Percentiles rank a stretch among this genome's conserved stretches.
Evolutionary conservation across 2,888 invertebrate genomes (phyloP).

Genomic region (Cephus pulcher): DNA sequence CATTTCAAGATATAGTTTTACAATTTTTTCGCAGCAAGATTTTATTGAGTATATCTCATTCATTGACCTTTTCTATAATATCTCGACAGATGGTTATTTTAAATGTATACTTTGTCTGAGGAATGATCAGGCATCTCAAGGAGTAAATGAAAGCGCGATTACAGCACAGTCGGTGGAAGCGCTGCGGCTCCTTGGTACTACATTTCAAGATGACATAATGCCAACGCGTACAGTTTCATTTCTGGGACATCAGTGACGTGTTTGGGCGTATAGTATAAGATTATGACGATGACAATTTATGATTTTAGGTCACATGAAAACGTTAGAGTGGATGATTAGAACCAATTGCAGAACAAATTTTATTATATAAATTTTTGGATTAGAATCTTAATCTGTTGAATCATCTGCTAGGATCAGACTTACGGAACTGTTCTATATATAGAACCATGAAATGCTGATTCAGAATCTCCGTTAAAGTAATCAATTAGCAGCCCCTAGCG

Average conservation of each 20-base stretch:
- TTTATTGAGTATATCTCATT: background rate
- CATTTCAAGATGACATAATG: constrained; percentile 40
- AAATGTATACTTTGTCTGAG: background rate
- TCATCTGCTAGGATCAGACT: background rate
- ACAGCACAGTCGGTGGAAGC: constrained; percentile 27
- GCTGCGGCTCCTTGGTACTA: constrained; percentile 34
- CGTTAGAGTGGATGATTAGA: background rate
- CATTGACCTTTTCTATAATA: background rate
- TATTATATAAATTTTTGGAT: background rate
- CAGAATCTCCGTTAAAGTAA: background rate
- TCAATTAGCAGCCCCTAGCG: background rate
- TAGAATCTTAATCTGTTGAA: background rate
- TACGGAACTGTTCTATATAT: background rate
- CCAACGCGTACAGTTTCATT: background rate
- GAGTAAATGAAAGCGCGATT: constrained; percentile 3
- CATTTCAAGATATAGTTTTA: background rate
- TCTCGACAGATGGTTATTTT: background rate
- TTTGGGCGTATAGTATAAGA: background rate
- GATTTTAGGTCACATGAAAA: background rate
- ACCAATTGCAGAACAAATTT: background rate
- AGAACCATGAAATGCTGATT: background rate
- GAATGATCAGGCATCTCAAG: background rate
- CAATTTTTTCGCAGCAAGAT: background rate
- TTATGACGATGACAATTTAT: background rate
- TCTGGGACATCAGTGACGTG: background rate